Conservation (phyloP, 2,113 vertebrate species). For the Shinisaurus crocodilurus region DNA sequence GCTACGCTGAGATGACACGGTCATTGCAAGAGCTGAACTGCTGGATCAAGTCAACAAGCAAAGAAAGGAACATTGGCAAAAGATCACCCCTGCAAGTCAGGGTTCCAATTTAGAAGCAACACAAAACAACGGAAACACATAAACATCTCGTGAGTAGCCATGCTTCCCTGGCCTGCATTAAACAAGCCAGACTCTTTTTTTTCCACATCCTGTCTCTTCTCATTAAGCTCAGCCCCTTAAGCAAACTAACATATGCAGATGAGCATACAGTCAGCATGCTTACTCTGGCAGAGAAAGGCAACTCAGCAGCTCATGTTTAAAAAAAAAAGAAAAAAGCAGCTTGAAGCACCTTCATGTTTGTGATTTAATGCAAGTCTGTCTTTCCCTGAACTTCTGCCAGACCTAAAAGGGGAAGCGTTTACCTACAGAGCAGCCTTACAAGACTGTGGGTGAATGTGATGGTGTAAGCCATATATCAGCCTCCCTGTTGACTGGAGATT, state of each 20-base stretch:
- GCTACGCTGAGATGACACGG: too few relatives aligned
- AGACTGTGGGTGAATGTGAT: neutral
- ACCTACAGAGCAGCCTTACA: neutral
- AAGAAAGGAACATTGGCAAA: neutral
- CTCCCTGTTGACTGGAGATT: too few relatives aligned
- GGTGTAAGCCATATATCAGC: neutral
- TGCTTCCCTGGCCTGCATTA: too few relatives aligned
- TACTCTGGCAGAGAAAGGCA: neutral
- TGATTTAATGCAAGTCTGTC: neutral
- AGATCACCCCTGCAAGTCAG: too few relatives aligned
- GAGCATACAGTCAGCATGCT: neutral
- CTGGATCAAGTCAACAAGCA: neutral
- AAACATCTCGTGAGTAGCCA: neutral
- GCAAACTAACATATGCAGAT: neutral
- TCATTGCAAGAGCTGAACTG: neutral
- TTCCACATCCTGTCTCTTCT: neutral
- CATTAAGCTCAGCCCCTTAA: slow-evolving; percentile 1
- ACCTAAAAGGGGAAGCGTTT: too few relatives aligned
- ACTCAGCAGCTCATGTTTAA: neutral
- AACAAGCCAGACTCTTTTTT: neutral
- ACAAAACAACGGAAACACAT: neutral
- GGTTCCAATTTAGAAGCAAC: neutral
- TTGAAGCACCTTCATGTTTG: neutral
- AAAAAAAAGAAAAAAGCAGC: neutral
- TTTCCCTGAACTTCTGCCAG: neutral